A percentile compares a stretch with the other conserved stretches of the same genome.
These are phyloP conservation scores for Aethes cnicana DNA, from an alignment of 2,888 invertebrate genomes.

Conservation along the genomic window DNA sequence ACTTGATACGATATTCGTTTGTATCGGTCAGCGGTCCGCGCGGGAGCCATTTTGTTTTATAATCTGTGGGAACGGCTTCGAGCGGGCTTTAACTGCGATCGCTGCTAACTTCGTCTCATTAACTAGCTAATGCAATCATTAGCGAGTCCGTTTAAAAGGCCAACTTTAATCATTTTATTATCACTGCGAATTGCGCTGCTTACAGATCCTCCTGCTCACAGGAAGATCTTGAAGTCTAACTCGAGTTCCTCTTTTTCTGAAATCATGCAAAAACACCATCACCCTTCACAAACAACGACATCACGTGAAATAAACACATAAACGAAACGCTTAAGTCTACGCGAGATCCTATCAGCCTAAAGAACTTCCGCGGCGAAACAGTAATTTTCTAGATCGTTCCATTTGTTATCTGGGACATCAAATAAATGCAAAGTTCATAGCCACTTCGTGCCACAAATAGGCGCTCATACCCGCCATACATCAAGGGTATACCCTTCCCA, in stretches of 20 bases:
- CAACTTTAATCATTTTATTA: no score
- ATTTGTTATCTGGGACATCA: constrained; percentile 12
- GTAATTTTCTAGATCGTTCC: constrained; percentile 18
- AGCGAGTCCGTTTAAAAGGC: no score
- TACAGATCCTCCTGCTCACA: no score
- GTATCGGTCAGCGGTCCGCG: no score
- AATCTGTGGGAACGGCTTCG: background rate
- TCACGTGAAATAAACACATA: background rate
- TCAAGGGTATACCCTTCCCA: background rate
- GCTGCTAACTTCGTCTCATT: constrained; percentile 1
- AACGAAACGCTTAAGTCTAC: no score
- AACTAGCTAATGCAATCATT: constrained; percentile 3
- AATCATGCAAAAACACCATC: no score
- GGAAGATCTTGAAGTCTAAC: no score
- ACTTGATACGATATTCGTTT: no score
- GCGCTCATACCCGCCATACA: background rate
- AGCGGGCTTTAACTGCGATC: background rate
- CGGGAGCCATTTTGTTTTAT: constrained; percentile 4
- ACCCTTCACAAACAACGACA: no score
- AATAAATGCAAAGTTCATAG: constrained; percentile 25
- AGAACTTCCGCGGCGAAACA: constrained; percentile 12
- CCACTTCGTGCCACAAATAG: constrained; percentile 8
- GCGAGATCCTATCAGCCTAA: constrained; percentile 12
- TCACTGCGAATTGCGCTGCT: no score
- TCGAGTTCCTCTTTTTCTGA: no score